These are phyloP conservation scores for Spea bombifrons DNA, from an alignment of 2,113 vertebrate species.

Conservation along the genomic window DNA sequence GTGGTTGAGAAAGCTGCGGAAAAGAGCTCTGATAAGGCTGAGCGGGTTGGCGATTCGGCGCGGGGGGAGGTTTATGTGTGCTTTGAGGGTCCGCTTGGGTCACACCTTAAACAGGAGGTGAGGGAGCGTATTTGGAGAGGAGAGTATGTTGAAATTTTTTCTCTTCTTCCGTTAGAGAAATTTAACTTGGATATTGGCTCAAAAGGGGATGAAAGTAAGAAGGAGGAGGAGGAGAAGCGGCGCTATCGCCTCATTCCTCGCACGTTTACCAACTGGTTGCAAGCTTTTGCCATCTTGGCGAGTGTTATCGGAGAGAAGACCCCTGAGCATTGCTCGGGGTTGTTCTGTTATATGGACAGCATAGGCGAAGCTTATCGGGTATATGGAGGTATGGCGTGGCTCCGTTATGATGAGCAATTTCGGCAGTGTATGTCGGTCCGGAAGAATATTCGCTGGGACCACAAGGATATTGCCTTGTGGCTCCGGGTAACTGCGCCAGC, in stretches of 20 bases:
- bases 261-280: not conserved
- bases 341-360: not conserved
- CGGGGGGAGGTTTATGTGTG: too few relatives aligned
- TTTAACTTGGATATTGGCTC: not conserved
- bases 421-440: not conserved
- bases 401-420: not conserved
- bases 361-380: not conserved
- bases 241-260: not conserved
- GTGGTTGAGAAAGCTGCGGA: too few relatives aligned
- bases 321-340: not conserved
- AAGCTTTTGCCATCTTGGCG: not conserved
- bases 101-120: too few relatives aligned
- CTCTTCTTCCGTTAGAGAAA: not conserved
- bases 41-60: too few relatives aligned
- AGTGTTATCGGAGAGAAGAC: not conserved
- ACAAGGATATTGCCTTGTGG: not conserved
- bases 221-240: not conserved
- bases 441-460: not conserved
- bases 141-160: not conserved
- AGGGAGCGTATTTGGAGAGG: too few relatives aligned
- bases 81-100: too few relatives aligned
- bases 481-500: not conserved
- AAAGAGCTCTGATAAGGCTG: too few relatives aligned
- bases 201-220: not conserved
- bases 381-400: not conserved